Evolutionary conservation across 2,113 vertebrate genomes (phyloP).

Genomic region (Nipponia nippon): DNA sequence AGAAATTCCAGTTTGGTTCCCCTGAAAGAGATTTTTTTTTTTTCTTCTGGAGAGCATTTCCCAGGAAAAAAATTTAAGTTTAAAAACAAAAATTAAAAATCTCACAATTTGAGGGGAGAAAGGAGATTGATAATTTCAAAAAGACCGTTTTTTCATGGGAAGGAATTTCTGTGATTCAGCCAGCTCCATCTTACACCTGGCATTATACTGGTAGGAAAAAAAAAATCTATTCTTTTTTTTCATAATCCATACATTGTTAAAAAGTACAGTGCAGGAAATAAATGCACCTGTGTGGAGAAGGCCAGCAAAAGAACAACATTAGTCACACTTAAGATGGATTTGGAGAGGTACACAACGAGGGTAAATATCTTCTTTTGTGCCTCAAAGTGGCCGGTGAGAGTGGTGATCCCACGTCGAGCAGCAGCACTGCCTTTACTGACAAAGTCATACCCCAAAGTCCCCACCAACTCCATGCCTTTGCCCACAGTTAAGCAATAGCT

Average conservation of each 20-base stretch:
- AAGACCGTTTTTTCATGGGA: not conserved
- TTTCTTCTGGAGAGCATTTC: not conserved
- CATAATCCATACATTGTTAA: not conserved
- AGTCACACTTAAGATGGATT: not conserved
- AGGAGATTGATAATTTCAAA: not conserved
- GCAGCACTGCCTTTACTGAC: not conserved
- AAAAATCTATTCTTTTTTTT: not conserved
- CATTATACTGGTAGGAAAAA: not conserved
- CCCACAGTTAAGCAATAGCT: not conserved
- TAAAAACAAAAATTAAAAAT: not conserved
- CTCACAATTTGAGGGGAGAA: not conserved
- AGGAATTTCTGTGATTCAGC: not conserved
- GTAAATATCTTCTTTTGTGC: not conserved
- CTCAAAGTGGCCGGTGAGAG: not conserved
- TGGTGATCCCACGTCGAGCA: fast-evolving
- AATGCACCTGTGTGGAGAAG: not conserved
- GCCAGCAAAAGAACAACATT: not conserved
- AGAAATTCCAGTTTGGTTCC: conserved; percentile 31
- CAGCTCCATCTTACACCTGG: not conserved
- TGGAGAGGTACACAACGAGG: not conserved
- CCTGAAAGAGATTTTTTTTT: not conserved
- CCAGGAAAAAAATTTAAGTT: not conserved
- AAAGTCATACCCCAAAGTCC: not conserved
- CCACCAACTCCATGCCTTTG: not conserved
- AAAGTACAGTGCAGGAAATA: not conserved